Evolutionary conservation across 2,797 vertebrate species (phyloP).

Genomic region (Mionectes olivaceus): DNA sequence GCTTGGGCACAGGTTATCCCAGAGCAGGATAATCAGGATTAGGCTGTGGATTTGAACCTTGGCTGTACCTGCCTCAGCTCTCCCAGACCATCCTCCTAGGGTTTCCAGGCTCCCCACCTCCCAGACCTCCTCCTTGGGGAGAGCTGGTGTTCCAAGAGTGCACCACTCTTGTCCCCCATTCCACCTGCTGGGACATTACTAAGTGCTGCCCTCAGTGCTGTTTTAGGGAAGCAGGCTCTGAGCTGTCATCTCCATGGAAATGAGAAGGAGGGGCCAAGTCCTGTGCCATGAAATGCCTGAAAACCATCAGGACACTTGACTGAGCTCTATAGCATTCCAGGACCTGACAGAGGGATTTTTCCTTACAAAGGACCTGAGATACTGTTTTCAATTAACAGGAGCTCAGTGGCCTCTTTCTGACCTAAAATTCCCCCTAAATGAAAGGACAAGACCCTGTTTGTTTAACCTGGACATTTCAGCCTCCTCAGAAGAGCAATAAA

Average conservation of each 20-base stretch:
- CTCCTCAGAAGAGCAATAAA: constrained; percentile 16
- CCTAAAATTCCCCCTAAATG: neutral
- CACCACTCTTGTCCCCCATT: neutral
- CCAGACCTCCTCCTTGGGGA: neutral
- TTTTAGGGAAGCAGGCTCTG: neutral
- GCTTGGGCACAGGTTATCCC: neutral
- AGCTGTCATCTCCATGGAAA: neutral
- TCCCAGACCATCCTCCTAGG: no score
- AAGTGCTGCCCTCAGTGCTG: neutral
- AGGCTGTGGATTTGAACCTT: neutral
- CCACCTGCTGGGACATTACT: neutral
- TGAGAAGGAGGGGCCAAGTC: neutral
- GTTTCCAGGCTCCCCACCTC: neutral
- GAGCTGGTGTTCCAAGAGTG: neutral
- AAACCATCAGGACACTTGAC: neutral
- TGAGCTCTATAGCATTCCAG: neutral
- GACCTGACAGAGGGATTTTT: neutral
- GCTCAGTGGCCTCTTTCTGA: neutral
- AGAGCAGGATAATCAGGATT: neutral
- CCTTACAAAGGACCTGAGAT: neutral
- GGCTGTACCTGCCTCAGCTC: neutral
- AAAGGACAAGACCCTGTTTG: constrained; percentile 27
- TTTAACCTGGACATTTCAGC: constrained; percentile 28
- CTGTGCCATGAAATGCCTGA: accelerated
- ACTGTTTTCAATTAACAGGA: constrained; percentile 13